These are phyloP conservation scores for Cyanoderma ruficeps DNA, from an alignment of 2,113 vertebrate species.

Conservation along the genomic window DNA sequence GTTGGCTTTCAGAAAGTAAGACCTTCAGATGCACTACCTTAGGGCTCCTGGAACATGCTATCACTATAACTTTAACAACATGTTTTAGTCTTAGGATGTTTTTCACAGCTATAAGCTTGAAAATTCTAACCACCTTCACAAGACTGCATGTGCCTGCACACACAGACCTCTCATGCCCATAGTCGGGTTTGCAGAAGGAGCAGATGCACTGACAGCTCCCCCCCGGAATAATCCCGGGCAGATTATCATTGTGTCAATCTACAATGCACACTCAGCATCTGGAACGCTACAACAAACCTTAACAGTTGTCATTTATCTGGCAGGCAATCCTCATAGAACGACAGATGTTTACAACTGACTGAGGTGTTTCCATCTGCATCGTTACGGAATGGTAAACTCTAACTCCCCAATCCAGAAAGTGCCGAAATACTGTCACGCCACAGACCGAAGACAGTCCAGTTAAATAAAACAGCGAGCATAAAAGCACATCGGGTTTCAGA, in stretches of 20 bases:
- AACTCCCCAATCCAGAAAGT: not conserved
- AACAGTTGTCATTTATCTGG: not conserved
- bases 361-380: not conserved
- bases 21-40: not conserved
- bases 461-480: not conserved
- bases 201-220: not conserved
- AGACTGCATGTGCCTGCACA: fast-evolving
- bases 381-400: not conserved
- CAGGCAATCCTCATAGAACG: not conserved
- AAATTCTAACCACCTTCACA: not conserved
- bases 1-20: not conserved
- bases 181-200: not conserved
- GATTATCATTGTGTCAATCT: not conserved
- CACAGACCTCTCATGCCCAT: not conserved
- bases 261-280: not conserved
- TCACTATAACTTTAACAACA: not conserved
- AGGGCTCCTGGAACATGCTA: fast-evolving
- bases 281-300: not conserved
- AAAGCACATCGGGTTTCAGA: not conserved
- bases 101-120: not conserved
- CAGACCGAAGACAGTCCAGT: not conserved
- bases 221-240: not conserved
- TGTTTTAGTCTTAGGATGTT: not conserved
- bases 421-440: not conserved
- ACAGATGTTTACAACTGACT: not conserved